Base-by-base conservation (phyloP, 2,797 vertebrate genomes). In the Anas acuta region DNA sequence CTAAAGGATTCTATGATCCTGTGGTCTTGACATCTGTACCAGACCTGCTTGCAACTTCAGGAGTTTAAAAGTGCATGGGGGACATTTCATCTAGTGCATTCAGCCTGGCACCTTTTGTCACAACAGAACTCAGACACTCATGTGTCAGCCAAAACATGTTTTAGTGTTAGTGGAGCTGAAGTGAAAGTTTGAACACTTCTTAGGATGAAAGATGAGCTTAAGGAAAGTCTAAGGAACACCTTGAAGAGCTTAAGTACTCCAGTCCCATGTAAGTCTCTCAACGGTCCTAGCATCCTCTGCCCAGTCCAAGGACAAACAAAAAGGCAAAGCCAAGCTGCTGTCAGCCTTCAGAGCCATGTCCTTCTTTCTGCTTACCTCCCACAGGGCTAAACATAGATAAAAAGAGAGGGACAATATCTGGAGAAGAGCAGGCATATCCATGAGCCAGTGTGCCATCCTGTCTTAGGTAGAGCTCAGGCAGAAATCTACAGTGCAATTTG, bases 81-180 rank as follows among this genome's bases (percentile, higher is more conserved):
- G 69, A 83, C 78, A 37, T 83, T 89, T 87, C 89, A 79, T 79
- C 78, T 60, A 54, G 78, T 26, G 84, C 56, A 54, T 92, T 90
- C 76, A 87, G 89, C 60, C 73, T 89, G 84, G 43, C 84, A 92
- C 84, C 61, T 84, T 92, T 85, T 67, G 81, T 83, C 72, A 77
- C 94, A 93, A 87, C 75, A 91, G 64, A 71, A 23, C 57, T 87
- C 60, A 64, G 80, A 65, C 51, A 60, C n/a, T 93, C 9, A 2
- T 77, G 32, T 92, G 74, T 76, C 84, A 87, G 56, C 49, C 35
- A 67, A 75, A 96, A 65, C 76, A 30, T 71, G 66, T 77, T 95
- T 80, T 61, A 26, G 65, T 95, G 39, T 53, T 86, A 92, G 56
- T 28, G 25, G 67, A 95, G 45, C 67, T 60, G 62, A 92, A 85